phyloP scores from a whole-genome alignment of 2,888 invertebrate species.

The Trissonchulus sp. region DNA sequence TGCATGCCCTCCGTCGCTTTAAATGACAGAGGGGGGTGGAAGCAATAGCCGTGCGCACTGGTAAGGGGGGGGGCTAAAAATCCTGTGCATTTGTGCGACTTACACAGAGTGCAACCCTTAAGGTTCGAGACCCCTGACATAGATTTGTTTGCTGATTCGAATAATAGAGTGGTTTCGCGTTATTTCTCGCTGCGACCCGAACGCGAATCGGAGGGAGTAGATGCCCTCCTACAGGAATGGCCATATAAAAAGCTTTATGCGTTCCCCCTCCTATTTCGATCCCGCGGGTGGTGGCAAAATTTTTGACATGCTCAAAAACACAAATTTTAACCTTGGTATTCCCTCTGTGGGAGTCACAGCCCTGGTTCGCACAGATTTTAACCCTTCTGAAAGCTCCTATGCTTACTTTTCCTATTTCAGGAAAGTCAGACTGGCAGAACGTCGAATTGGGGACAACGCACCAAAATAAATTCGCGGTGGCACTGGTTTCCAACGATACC shows the following conservation, averaged over 20 bases:
- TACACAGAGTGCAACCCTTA: no score
- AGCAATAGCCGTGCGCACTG: no score
- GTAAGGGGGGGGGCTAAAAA: no score
- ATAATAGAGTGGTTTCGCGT: not conserved
- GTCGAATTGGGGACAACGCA: no score
- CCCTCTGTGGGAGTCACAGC: not conserved
- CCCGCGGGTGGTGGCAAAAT: not conserved
- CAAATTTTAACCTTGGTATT: no score
- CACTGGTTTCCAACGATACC: not conserved
- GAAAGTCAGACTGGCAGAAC: not conserved
- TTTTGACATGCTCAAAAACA: no score
- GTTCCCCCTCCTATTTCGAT: not conserved
- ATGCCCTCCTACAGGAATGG: not conserved
- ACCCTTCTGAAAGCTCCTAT: not conserved
- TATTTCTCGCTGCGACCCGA: not conserved
- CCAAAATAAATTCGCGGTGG: not conserved
- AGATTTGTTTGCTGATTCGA: not conserved
- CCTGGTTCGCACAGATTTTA: not conserved
- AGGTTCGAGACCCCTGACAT: not conserved
- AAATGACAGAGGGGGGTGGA: no score
- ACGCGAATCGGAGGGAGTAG: not conserved
- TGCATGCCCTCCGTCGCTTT: no score
- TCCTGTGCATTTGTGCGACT: no score
- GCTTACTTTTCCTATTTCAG: not conserved
- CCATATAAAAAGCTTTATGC: not conserved